Percentiles rank a stretch among this genome's conserved stretches.
Evolutionary conservation across 92 coral and sea anemone species (phyloP).

Genomic region (Nematostella vectensis): DNA sequence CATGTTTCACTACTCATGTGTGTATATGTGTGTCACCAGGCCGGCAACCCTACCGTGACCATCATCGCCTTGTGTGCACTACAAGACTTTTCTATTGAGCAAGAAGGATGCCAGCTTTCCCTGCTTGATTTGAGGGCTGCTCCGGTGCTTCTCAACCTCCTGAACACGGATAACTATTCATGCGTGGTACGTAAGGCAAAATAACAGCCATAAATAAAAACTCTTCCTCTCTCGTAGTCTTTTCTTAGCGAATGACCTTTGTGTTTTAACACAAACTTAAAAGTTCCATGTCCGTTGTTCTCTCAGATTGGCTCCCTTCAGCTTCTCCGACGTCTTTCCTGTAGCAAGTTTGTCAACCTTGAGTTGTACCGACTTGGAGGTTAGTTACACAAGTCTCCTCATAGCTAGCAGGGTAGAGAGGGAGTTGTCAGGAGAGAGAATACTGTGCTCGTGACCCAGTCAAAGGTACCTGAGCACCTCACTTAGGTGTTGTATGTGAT

Average conservation of each 20-base stretch:
- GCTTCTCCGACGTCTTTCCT: conserved; percentile 43
- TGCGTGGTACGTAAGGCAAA: conserved; percentile 66
- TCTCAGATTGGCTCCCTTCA: conserved; percentile 61
- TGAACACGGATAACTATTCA: conserved; percentile 62
- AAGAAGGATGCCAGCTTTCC: conserved; percentile 59
- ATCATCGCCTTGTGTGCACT: conserved; percentile 81
- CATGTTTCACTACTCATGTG: too few relatives aligned
- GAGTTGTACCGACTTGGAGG: conserved; percentile 75
- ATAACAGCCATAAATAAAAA: background rate
- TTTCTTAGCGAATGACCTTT: too few relatives aligned
- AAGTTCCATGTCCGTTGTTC: too few relatives aligned
- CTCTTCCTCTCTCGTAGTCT: too few relatives aligned
- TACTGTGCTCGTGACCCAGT: too few relatives aligned
- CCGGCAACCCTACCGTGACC: conserved; percentile 94
- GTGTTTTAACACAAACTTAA: too few relatives aligned
- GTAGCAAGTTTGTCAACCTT: conserved; percentile 43
- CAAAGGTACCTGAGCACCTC: too few relatives aligned
- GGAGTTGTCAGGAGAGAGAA: too few relatives aligned
- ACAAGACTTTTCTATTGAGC: conserved; percentile 59
- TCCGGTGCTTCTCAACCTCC: conserved; percentile 58
- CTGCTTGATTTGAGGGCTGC: conserved; percentile 66
- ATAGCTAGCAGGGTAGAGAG: too few relatives aligned
- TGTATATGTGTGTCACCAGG: too few relatives aligned
- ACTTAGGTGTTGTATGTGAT: too few relatives aligned
- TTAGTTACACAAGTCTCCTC: too few relatives aligned